phyloP scores from a whole-genome alignment of 2,797 vertebrate genomes.

The Gadopsis marmoratus region DNA sequence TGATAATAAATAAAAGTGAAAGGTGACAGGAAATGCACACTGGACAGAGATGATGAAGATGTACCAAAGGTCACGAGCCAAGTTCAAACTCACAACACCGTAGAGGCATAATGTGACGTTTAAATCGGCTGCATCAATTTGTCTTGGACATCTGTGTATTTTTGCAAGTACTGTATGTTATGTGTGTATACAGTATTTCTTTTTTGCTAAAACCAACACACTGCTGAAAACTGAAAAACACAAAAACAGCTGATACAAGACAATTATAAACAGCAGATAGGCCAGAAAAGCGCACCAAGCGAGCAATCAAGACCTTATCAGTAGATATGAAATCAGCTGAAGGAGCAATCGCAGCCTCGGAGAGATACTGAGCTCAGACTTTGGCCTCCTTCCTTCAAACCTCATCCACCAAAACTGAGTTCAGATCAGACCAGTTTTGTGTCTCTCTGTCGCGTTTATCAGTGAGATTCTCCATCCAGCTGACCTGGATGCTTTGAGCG shows the following conservation, averaged over 20 bases:
- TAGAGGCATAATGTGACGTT: background rate
- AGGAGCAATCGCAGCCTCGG: background rate
- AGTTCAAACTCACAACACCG: background rate
- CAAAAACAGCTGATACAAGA: background rate
- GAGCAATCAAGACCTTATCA: slow-evolving; percentile 26
- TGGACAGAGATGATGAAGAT: background rate
- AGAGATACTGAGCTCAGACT: slow-evolving; percentile 60
- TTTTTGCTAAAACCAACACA: background rate
- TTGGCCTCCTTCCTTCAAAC: slow-evolving; percentile 60
- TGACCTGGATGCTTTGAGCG: slow-evolving; percentile 44
- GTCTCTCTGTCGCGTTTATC: slow-evolving; percentile 16
- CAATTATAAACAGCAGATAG: background rate
- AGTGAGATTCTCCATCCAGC: slow-evolving; percentile 2
- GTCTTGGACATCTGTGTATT: background rate
- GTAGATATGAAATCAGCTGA: slow-evolving; percentile 25
- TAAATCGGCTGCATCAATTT: background rate
- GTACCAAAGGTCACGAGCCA: slow-evolving; percentile 13
- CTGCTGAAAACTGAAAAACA: background rate
- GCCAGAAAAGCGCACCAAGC: background rate
- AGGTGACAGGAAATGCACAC: slow-evolving; percentile 27
- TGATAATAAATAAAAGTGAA: slow-evolving; percentile 11
- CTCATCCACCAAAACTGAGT: slow-evolving; percentile 6
- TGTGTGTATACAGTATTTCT: background rate
- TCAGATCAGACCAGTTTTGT: background rate
- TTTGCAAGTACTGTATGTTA: background rate